phyloP scores from a whole-genome alignment of 2,113 vertebrate species.

The Heptranchias perlo region DNA sequence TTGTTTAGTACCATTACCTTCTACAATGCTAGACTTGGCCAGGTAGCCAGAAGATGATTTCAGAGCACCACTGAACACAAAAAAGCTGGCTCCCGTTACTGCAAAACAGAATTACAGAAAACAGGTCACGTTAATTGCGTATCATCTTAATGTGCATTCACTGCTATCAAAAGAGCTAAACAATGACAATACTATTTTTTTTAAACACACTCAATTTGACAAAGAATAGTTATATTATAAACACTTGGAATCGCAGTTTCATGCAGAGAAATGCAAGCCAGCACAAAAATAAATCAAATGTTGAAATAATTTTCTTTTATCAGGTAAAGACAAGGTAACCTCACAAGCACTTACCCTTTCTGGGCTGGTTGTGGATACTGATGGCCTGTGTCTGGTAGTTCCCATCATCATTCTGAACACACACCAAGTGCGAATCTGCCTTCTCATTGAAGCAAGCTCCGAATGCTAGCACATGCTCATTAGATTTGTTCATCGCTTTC shows the following conservation, averaged over 20 bases:
- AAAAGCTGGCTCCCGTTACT: constrained; percentile 98
- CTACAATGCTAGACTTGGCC: constrained; percentile 97
- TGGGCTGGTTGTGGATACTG: constrained; percentile 94
- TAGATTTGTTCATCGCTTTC: constrained; percentile 99
- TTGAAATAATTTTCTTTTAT: neutral
- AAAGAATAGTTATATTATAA: neutral
- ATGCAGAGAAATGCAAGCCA: neutral
- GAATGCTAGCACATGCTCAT: constrained; percentile 94
- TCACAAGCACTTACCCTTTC: constrained; percentile 67
- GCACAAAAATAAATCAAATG: neutral
- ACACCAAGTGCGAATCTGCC: constrained; percentile 93
- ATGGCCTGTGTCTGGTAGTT: constrained; percentile 99
- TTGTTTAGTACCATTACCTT: constrained; percentile 69
- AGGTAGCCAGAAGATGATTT: constrained; percentile 91
- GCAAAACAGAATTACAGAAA: constrained; percentile 44
- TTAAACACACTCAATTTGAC: too few species aligned
- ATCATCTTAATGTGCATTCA: neutral
- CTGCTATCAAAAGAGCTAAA: neutral
- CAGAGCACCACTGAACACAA: constrained; percentile 96
- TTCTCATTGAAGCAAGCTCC: constrained; percentile 91
- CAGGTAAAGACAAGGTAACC: neutral
- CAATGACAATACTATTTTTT: neutral
- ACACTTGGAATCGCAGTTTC: neutral
- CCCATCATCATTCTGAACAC: constrained; percentile 94
- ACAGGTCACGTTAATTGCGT: neutral